Percentiles rank a stretch among this genome's conserved stretches.
Conservation (phyloP, 1,140 invertebrate genomes). For the Oedothorax gibbosus region DNA sequence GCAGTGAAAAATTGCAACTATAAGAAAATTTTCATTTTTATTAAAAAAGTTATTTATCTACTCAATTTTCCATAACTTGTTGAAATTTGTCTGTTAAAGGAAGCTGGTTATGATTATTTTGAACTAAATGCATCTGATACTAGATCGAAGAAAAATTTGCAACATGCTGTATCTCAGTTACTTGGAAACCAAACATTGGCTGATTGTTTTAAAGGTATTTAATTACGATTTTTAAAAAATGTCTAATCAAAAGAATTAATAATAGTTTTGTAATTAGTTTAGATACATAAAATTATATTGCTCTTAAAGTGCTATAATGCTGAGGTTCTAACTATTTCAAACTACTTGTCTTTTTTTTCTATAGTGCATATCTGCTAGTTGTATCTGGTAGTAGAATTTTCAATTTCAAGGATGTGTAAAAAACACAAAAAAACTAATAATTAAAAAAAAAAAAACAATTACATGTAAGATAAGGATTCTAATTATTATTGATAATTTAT, state of each 20-base stretch:
- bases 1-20: neutral
- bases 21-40: no score
- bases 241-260: neutral
- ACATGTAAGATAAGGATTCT: no score
- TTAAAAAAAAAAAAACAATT: no score
- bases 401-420: no score
- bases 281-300: neutral
- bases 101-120: slow-evolving; percentile 81
- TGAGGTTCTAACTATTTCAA: neutral
- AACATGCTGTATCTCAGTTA: slow-evolving; percentile 83
- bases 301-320: no score
- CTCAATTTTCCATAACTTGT: slow-evolving; percentile 63
- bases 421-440: no score
- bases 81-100: slow-evolving; percentile 70
- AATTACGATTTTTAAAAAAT: neutral
- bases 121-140: slow-evolving; percentile 99
- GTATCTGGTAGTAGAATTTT: no score
- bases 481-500: no score
- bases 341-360: neutral
- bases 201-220: slow-evolving; percentile 73
- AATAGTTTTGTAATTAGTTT: neutral
- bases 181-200: slow-evolving; percentile 77
- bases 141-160: slow-evolving; percentile 88
- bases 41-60: no score
- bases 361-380: neutral